Conservation (phyloP, 2,888 invertebrate species). For the Troilus luridus region DNA sequence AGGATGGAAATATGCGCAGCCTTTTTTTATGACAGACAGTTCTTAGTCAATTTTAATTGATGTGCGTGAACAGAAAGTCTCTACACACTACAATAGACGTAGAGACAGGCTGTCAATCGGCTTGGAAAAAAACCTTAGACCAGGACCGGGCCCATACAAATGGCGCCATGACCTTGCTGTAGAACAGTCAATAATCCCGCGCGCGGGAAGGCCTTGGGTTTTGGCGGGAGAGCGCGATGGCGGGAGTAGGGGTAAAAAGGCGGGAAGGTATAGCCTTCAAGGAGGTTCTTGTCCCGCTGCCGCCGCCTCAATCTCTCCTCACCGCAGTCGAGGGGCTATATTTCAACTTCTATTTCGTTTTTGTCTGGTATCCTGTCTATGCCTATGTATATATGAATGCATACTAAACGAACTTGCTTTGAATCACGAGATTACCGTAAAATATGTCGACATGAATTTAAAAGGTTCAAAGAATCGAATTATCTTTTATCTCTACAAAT, state of each 20-base stretch:
- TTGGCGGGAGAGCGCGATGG: constrained; percentile 47
- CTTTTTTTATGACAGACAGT: background rate
- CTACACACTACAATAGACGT: background rate
- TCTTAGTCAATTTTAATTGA: background rate
- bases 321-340: background rate
- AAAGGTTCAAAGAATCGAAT: no score
- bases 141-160: constrained; percentile 23
- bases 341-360: background rate
- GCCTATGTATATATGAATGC: no score
- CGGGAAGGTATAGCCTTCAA: constrained; percentile 62
- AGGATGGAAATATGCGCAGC: background rate
- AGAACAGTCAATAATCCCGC: constrained; percentile 56
- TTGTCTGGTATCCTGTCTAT: background rate
- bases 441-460: no score
- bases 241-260: constrained; percentile 49
- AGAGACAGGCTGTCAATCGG: background rate
- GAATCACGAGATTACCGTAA: no score
- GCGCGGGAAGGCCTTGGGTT: constrained; percentile 57
- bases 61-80: background rate
- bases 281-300: constrained; percentile 56
- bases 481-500: no score
- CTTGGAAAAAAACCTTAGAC: background rate
- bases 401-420: no score
- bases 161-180: constrained; percentile 57
- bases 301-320: background rate